Base-by-base conservation (phyloP, 2,888 invertebrate genomes). In the Ecliptopera silaceata region DNA sequence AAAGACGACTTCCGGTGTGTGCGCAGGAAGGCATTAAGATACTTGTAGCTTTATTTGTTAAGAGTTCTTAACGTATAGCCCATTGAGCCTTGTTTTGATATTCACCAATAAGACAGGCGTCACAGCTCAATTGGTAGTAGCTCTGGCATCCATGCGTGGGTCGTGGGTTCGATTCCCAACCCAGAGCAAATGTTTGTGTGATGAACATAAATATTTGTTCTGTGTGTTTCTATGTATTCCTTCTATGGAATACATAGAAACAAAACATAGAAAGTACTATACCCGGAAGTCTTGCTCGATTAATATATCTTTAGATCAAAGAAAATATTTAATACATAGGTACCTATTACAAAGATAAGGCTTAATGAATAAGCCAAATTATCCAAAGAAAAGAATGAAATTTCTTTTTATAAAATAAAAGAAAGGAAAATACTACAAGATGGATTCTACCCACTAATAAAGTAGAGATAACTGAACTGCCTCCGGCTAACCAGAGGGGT, bases 1-100 rank as follows among this genome's bases (percentile, higher is more conserved):
- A 12, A 11, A 65, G 65, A 72, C 70, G 63, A 49, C 69, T 70
- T 72, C 71, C 71, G 66, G 64, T 43, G 36, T 31, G 26, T 10
- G 13, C 34, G 20, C 52, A 10, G 56, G 56, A 56, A 47, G 36
- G 15, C 31, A 38, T 48, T 43, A 43, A 48, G 6, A 4, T 10
- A 42, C 2, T 26, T 26, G 42, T 42, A 10, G 10, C 5, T 38
- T n/a, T 6, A n/a, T 5, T 41, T 12, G 41, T 10, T 26, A 20
- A 20, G 20, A 4, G 4, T 20, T 20, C 20, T n/a, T n/a, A n/a
- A n/a, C n/a, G n/a, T n/a, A n/a, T n/a, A n/a, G n/a, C n/a, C n/a
- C n/a, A n/a, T n/a, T n/a, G n/a, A n/a, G n/a, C n/a, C n/a, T n/a
- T n/a, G n/a, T n/a, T n/a, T n/a, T n/a, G n/a, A n/a, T n/a, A n/a